These are phyloP conservation scores for Oxyura jamaicensis DNA, from an alignment of 2,113 vertebrate genomes.

Conservation along the genomic window DNA sequence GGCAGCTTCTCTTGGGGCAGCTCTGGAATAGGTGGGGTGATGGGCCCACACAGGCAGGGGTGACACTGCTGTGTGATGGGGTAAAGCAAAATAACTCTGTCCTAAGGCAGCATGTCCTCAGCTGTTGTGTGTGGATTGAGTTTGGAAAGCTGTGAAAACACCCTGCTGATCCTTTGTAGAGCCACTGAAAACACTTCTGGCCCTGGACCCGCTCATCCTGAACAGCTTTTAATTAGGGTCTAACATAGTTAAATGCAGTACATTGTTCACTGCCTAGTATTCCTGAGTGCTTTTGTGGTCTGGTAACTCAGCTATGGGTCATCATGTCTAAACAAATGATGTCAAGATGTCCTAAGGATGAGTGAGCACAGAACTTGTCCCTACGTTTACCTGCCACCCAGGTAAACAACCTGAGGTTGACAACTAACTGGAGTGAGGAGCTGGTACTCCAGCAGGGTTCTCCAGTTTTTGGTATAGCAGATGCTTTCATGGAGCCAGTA, in stretches of 20 bases:
- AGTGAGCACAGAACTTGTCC: neutral
- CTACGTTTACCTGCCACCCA: neutral
- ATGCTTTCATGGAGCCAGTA: neutral
- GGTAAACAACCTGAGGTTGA: too few relatives aligned
- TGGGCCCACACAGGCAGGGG: neutral
- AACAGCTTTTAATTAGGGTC: slow-evolving; percentile 17
- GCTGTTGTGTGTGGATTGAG: neutral
- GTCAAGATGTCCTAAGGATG: neutral
- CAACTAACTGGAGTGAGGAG: neutral
- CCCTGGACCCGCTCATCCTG: neutral
- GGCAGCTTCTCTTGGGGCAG: neutral
- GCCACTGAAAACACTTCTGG: neutral
- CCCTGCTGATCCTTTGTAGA: slow-evolving; percentile 16
- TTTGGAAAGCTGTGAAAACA: neutral
- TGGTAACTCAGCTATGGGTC: neutral
- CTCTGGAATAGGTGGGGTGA: neutral
- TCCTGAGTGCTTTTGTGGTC: neutral
- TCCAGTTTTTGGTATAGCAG: neutral
- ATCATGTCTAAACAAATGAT: rapidly evolving
- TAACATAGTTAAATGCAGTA: neutral
- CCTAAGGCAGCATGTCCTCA: neutral
- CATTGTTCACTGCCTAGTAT: neutral
- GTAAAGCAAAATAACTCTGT: neutral
- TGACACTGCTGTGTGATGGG: neutral
- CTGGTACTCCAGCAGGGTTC: neutral